A percentile compares a stretch with the other conserved stretches of the same genome.
These are phyloP conservation scores for Apis dorsata DNA, from an alignment of 1,140 invertebrate genomes.

Conservation along the genomic window DNA sequence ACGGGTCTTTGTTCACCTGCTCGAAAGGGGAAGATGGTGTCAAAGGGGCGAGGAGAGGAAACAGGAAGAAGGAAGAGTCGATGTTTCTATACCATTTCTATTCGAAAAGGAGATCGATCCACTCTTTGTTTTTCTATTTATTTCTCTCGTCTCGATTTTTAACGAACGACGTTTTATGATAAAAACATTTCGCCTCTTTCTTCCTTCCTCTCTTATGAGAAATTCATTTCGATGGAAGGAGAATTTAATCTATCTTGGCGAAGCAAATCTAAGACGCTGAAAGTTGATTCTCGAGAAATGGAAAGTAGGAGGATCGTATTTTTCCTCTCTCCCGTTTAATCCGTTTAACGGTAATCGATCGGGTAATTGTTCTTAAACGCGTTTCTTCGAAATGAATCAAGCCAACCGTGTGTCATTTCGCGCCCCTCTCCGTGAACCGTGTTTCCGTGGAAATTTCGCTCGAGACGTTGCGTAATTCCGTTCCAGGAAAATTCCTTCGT, in stretches of 20 bases:
- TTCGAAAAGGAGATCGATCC: background rate
- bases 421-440: too few relatives aligned
- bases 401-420: too few relatives aligned
- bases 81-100: background rate
- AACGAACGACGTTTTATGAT: too few relatives aligned
- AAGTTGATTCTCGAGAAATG: background rate
- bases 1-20: constrained; percentile 33
- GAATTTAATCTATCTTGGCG: background rate
- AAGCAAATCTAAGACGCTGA: background rate
- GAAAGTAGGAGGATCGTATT: background rate
- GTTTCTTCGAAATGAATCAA: background rate
- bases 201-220: background rate
- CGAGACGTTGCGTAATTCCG: background rate
- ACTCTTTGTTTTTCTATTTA: background rate
- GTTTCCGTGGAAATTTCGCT: background rate
- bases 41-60: constrained; percentile 10
- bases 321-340: background rate
- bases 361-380: background rate
- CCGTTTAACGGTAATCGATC: background rate
- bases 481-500: background rate
- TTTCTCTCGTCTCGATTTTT: background rate
- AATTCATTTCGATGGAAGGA: background rate
- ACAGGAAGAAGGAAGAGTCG: constrained; percentile 1
- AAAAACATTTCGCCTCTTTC: background rate
- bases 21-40: constrained; percentile 31